Percentiles rank a stretch among this genome's conserved stretches.
Evolutionary conservation across 2,113 vertebrate species (phyloP).

Genomic region (Perca flavescens): DNA sequence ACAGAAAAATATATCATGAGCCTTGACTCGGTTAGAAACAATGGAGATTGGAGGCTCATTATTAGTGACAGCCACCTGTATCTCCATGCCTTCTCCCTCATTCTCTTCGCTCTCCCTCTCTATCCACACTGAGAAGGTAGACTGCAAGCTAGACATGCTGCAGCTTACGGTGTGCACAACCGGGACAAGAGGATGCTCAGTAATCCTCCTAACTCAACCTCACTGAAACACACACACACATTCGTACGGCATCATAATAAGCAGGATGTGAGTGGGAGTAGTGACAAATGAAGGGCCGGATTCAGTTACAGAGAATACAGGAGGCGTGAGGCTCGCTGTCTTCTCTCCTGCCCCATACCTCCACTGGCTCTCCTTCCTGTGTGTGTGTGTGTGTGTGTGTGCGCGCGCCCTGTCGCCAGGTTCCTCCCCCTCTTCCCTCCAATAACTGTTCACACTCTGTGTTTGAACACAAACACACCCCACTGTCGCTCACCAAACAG

Average conservation of each 20-base stretch:
- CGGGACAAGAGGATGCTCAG: slow-evolving; percentile 28
- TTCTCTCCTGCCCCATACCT: slow-evolving; percentile 59
- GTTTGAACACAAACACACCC: slow-evolving; percentile 78
- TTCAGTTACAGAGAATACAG: slow-evolving; percentile 62
- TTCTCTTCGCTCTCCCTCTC: background rate
- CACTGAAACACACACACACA: background rate
- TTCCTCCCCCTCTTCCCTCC: slow-evolving; percentile 62
- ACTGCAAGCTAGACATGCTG: slow-evolving; percentile 54
- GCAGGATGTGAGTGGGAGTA: background rate
- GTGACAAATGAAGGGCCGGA: slow-evolving; percentile 32
- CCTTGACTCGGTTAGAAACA: background rate
- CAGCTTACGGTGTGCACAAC: slow-evolving; percentile 49
- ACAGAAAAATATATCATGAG: background rate
- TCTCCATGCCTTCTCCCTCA: background rate
- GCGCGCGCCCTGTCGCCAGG: slow-evolving; percentile 40
- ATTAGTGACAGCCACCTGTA: background rate
- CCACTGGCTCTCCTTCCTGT: slow-evolving; percentile 44
- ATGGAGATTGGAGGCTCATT: background rate
- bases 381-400: slow-evolving; percentile 58
- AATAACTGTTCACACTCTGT: slow-evolving; percentile 78
- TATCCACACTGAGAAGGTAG: slow-evolving; percentile 22
- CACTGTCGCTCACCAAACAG: slow-evolving; percentile 56
- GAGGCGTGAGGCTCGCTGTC: slow-evolving; percentile 59
- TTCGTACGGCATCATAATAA: background rate
- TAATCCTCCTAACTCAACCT: slow-evolving; percentile 48